phyloP scores from a whole-genome alignment of 2,888 invertebrate species.

The Thereva nobilitata region DNA sequence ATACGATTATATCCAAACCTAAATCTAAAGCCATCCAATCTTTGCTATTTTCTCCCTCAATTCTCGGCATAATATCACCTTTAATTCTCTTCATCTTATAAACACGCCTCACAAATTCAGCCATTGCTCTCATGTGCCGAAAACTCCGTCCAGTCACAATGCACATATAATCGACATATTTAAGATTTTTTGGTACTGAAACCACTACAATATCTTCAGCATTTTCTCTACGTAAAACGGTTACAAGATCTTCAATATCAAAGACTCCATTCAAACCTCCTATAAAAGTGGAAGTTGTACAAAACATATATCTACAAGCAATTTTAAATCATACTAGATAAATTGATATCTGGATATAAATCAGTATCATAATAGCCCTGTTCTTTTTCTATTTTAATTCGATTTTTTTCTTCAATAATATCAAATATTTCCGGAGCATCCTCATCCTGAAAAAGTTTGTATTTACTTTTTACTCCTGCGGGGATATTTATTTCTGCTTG shows the following conservation, averaged over 20 bases:
- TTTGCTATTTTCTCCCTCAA: conserved; percentile 75
- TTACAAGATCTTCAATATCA: conserved; percentile 84
- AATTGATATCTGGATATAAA: conserved; percentile 52
- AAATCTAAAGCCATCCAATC: conserved; percentile 92
- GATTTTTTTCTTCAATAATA: conserved; percentile 68
- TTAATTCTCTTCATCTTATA: conserved; percentile 72
- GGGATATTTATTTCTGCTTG: conserved; percentile 47
- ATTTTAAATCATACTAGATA: conserved; percentile 63
- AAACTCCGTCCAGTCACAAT: conserved; percentile 75
- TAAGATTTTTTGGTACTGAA: conserved; percentile 70
- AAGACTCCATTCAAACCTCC: conserved; percentile 84
- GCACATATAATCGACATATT: conserved; percentile 85
- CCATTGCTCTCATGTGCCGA: conserved; percentile 74
- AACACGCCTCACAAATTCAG: conserved; percentile 74
- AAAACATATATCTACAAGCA: background rate
- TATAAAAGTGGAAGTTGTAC: conserved; percentile 52
- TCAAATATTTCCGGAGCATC: conserved; percentile 73
- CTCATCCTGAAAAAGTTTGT: conserved; percentile 71
- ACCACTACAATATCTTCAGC: conserved; percentile 81
- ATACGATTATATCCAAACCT: conserved; percentile 62
- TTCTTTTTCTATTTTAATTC: conserved; percentile 49
- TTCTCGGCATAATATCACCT: conserved; percentile 69
- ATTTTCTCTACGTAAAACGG: conserved; percentile 75
- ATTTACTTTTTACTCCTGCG: conserved; percentile 64
- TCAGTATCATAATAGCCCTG: conserved; percentile 55